These are phyloP conservation scores for Metopia argyrocephala DNA, from an alignment of 2,888 invertebrate species.

Conservation along the genomic window DNA sequence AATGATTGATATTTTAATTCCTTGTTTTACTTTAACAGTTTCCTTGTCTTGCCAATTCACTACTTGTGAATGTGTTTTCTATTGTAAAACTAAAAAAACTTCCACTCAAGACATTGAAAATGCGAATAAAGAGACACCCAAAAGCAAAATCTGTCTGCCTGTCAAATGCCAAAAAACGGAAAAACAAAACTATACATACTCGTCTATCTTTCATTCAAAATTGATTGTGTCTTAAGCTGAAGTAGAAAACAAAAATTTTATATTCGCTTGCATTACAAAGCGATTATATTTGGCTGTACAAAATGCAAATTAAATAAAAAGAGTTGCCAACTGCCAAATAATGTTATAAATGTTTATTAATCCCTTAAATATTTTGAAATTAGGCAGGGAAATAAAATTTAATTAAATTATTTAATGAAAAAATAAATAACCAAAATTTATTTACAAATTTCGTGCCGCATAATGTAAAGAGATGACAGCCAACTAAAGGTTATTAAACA, in stretches of 20 bases:
- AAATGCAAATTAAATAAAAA: not conserved
- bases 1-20: not conserved
- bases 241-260: not conserved
- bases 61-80: not conserved
- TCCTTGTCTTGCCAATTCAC: not conserved
- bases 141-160: constrained; percentile 45
- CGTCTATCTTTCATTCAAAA: constrained; percentile 41
- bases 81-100: too few species aligned
- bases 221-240: constrained; percentile 50
- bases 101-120: not conserved
- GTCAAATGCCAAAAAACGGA: constrained; percentile 43
- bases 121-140: constrained; percentile 21
- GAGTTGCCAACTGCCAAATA: not conserved
- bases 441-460: too few species aligned
- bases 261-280: constrained; percentile 38
- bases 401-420: too few species aligned
- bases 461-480: too few species aligned
- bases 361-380: too few species aligned
- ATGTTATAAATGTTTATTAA: too few species aligned
- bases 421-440: too few species aligned
- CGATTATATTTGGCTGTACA: constrained; percentile 16
- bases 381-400: too few species aligned
- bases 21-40: not conserved
- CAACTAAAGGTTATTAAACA: too few species aligned
- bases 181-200: not conserved